These are phyloP conservation scores for Zygogramma bicolorata DNA, from an alignment of 2,888 invertebrate genomes.

Conservation along the genomic window DNA sequence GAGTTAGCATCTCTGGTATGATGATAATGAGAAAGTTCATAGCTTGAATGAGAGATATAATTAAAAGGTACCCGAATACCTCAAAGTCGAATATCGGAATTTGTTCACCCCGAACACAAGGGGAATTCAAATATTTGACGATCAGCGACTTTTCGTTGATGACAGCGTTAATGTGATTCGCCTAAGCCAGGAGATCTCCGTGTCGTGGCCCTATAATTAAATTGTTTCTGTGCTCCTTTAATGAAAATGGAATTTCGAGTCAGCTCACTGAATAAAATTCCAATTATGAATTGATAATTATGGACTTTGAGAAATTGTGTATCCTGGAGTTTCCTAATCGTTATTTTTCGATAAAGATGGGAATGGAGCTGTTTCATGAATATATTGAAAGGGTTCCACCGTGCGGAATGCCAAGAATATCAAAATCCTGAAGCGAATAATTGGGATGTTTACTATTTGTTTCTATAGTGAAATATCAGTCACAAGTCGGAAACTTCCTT, in stretches of 20 bases:
- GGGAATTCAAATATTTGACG: not conserved
- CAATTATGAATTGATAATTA: constrained; percentile 15
- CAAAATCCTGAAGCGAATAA: too few species aligned
- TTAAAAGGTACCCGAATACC: not conserved
- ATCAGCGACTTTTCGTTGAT: not conserved
- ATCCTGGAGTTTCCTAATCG: constrained; percentile 13
- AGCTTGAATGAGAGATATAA: not conserved
- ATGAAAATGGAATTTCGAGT: not conserved
- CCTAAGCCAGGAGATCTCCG: not conserved
- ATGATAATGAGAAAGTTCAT: too few species aligned
- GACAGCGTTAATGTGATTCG: not conserved
- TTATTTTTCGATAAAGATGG: too few species aligned
- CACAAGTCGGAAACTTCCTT: too few species aligned
- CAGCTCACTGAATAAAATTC: constrained; percentile 3
- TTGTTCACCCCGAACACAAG: not conserved
- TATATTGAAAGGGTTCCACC: not conserved
- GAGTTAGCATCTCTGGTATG: too few species aligned
- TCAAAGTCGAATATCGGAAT: not conserved
- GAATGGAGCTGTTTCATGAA: not conserved
- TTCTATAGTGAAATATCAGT: too few species aligned
- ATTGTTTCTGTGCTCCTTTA: constrained; percentile 1
- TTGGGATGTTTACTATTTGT: too few species aligned
- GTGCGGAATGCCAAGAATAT: too few species aligned
- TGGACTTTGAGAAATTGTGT: not conserved
- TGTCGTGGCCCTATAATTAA: constrained; percentile 28